A percentile compares a stretch with the other conserved stretches of the same genome.
Evolutionary conservation across 2,888 invertebrate genomes (phyloP).

Genomic region (Sphaerophoria taeniata): DNA sequence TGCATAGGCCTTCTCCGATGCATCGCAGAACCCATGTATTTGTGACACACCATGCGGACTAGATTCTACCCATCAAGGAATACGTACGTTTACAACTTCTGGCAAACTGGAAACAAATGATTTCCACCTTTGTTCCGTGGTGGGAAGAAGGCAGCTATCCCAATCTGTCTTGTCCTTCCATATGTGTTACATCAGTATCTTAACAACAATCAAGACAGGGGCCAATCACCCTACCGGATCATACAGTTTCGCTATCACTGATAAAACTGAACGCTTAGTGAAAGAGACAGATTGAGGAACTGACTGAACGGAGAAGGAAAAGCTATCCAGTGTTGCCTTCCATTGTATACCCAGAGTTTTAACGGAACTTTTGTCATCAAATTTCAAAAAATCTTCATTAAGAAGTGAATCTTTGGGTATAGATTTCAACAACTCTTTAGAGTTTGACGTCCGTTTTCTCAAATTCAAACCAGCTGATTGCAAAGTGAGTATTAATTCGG

Average conservation of each 20-base stretch:
- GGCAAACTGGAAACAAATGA: slow-evolving; percentile 2
- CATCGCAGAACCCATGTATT: slow-evolving; percentile 56
- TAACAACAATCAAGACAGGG: neutral
- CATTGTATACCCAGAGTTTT: slow-evolving; percentile 25
- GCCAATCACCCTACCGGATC: slow-evolving; percentile 20
- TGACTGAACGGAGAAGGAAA: slow-evolving; percentile 1
- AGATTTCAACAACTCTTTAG: neutral
- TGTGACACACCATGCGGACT: neutral
- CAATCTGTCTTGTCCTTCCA: slow-evolving; percentile 36
- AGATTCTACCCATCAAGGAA: slow-evolving; percentile 49
- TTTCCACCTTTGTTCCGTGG: slow-evolving; percentile 21
- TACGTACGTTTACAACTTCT: slow-evolving; percentile 13
- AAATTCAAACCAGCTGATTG: slow-evolving; percentile 5
- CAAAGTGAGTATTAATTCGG: neutral
- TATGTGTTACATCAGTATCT: slow-evolving; percentile 15
- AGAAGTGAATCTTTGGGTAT: neutral
- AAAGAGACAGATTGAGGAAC: neutral
- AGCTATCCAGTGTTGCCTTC: slow-evolving; percentile 9
- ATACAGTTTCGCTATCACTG: slow-evolving; percentile 9
- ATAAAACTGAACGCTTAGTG: slow-evolving; percentile 18
- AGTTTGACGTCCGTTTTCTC: neutral
- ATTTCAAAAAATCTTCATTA: slow-evolving; percentile 11
- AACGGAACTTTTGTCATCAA: slow-evolving; percentile 4
- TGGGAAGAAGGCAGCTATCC: slow-evolving; percentile 27
- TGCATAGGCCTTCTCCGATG: slow-evolving; percentile 55